These are phyloP conservation scores for Xylocampa areola DNA, from an alignment of 2,888 invertebrate genomes.

Conservation along the genomic window DNA sequence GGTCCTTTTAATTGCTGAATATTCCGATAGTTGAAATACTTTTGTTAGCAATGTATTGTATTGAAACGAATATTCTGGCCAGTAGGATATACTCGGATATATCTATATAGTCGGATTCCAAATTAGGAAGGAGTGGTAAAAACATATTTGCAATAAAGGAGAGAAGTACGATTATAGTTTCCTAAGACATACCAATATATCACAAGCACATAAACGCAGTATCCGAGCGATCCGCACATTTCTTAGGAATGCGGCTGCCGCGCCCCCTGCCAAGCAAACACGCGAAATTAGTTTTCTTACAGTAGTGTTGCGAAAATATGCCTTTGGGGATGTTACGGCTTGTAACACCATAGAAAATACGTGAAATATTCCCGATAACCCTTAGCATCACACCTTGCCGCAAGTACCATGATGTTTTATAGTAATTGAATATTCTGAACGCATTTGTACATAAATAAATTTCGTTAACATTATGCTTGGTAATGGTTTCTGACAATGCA, in stretches of 20 bases:
- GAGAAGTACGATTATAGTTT: constrained; percentile 32
- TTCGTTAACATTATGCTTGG: constrained; percentile 8
- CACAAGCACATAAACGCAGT: constrained; percentile 52
- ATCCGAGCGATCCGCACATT: constrained; percentile 55
- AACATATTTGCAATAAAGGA: constrained; percentile 36
- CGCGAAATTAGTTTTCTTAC: constrained; percentile 77
- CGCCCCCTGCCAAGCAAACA: constrained; percentile 67
- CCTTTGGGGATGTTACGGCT: constrained; percentile 59
- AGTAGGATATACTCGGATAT: background rate
- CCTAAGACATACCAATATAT: constrained; percentile 47
- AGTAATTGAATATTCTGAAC: constrained; percentile 30
- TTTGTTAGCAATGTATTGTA: constrained; percentile 14
- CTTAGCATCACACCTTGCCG: constrained; percentile 16
- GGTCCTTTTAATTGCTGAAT: constrained; percentile 36
- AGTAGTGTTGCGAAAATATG: constrained; percentile 63
- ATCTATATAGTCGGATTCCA: too few relatives aligned
- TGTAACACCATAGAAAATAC: constrained; percentile 62
- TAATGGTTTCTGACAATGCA: constrained; percentile 44
- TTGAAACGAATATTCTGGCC: constrained; percentile 14
- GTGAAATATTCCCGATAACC: constrained; percentile 62
- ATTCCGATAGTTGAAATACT: constrained; percentile 8
- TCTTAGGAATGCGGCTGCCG: constrained; percentile 56
- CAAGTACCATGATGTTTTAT: constrained; percentile 15
- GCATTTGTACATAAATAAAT: constrained; percentile 27
- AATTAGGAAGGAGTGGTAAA: constrained; percentile 20